Base-by-base conservation (phyloP, 2,113 vertebrate species). In the Narcine bancroftii region DNA sequence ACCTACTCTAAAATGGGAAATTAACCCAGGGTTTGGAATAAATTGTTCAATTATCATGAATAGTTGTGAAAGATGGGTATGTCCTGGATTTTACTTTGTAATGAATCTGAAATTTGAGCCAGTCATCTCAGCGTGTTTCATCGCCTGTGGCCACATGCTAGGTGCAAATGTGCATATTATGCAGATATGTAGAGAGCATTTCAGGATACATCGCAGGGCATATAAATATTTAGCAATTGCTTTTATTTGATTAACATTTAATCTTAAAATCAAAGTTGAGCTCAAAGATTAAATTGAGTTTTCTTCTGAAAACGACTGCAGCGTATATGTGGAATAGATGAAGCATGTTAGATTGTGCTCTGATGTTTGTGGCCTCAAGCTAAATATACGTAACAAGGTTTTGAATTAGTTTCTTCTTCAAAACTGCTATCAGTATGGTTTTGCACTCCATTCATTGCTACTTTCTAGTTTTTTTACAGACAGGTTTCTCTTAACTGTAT, bases 221-320 rank as follows among this genome's bases (percentile, higher is more conserved):
- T 36, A 50, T 87, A 60, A n/a, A 87, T 87, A 87, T 60, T 63
- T 63, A 56, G 81, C 81, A 87, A 87, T 63, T 60, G 81, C 53
- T 60, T 87, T 87, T 56, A 36, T 87, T 87, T 87, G 81, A 87
- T 87, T 87, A 87, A 87, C 81, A 60, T 87, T 50, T 87, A 36
- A 87, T 87, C 60, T 87, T 87, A 60, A 87, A 87, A 63, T 87
- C 81, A 87, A 87, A 87, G 81, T 87, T 60, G 81, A 60, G n/a
- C 81, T 87, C 6, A 1, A 87, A 87, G 81, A 21, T 33, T 60
- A 60, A 87, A 87, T 87, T 87, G 36, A 56, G n/a, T 60, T 87
- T 87, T 56, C 81, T 33, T 60, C 17, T 63, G 17, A 36, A 87
- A 87, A 6, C 13, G 26, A 87, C 53, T 63, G 77, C 77, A 11